Percentiles rank a stretch among this genome's conserved stretches.
phyloP scores from a whole-genome alignment of 2,888 invertebrate species.

The Linnaemya tessellans region DNA sequence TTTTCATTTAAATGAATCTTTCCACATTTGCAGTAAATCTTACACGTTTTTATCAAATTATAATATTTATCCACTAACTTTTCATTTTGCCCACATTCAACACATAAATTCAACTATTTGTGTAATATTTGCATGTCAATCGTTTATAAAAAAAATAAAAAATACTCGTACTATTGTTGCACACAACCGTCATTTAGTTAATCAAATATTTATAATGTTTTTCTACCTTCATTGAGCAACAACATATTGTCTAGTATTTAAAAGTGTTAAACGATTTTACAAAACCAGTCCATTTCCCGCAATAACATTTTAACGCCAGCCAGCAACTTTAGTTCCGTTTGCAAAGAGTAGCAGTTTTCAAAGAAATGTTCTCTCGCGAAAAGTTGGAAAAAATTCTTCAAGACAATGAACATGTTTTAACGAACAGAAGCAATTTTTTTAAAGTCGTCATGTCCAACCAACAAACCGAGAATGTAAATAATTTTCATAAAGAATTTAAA shows the following conservation, averaged over 20 bases:
- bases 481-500: slow-evolving; percentile 18
- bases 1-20: no score
- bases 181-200: slow-evolving; percentile 47
- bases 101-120: background rate
- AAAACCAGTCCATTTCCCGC: slow-evolving; percentile 15
- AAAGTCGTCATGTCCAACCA: slow-evolving; percentile 37
- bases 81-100: background rate
- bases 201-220: slow-evolving; percentile 67
- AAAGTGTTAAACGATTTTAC: background rate
- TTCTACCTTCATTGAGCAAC: slow-evolving; percentile 10
- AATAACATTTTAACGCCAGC: background rate
- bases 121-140: slow-evolving; percentile 56
- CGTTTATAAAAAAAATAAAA: slow-evolving; percentile 33
- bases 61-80: background rate
- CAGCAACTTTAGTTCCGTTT: slow-evolving; percentile 2
- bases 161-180: background rate
- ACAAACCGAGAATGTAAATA: slow-evolving; percentile 33
- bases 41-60: slow-evolving; percentile 14
- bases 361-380: slow-evolving; percentile 72
- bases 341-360: background rate
- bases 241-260: background rate
- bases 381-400: slow-evolving; percentile 73
- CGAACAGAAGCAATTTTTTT: slow-evolving; percentile 7
- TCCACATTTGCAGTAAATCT: background rate
- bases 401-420: slow-evolving; percentile 62